Conservation (phyloP, 1,140 invertebrate genomes). For the Drosophila paulistorum region DNA sequence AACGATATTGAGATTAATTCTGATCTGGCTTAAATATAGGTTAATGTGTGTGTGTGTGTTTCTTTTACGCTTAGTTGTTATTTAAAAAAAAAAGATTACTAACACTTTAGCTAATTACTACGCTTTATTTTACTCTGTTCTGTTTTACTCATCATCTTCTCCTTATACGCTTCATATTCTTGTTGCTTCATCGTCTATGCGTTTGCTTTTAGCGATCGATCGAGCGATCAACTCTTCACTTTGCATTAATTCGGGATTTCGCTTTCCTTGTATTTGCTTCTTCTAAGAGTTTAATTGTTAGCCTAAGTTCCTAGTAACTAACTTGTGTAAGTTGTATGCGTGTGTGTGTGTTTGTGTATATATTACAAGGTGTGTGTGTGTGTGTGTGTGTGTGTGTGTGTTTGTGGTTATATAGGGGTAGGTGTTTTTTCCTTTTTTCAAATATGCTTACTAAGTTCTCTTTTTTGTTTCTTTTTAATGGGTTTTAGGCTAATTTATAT, state of each 20-base stretch:
- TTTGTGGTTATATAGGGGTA: conserved; percentile 36
- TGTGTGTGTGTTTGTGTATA: conserved; percentile 37
- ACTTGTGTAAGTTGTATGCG: conserved; percentile 42
- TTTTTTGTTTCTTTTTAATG: background rate
- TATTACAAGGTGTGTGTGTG: conserved; percentile 68
- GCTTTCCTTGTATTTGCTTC: conserved; percentile 29
- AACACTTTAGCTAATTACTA: conserved; percentile 79
- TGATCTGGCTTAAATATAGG: conserved; percentile 45
- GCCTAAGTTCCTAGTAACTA: conserved; percentile 60
- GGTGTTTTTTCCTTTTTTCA: conserved; percentile 48
- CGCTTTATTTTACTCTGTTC: conserved; percentile 48
- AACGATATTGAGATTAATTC: conserved; percentile 40
- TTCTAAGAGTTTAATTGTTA: conserved; percentile 56
- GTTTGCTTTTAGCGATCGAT: conserved; percentile 15
- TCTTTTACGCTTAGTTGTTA: conserved; percentile 57
- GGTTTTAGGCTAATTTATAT: conserved; percentile 72
- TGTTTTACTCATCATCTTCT: background rate
- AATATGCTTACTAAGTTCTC: conserved; percentile 58
- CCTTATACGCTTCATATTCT: background rate
- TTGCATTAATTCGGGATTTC: conserved; percentile 66
- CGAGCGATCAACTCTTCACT: conserved; percentile 38
- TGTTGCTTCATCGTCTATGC: conserved; percentile 4
- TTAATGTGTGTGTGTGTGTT: conserved; percentile 48
- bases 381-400: conserved; percentile 17
- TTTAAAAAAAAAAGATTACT: conserved; percentile 82